Conservation (phyloP, 2,888 invertebrate species). For the Sarcophaga carnaria region DNA sequence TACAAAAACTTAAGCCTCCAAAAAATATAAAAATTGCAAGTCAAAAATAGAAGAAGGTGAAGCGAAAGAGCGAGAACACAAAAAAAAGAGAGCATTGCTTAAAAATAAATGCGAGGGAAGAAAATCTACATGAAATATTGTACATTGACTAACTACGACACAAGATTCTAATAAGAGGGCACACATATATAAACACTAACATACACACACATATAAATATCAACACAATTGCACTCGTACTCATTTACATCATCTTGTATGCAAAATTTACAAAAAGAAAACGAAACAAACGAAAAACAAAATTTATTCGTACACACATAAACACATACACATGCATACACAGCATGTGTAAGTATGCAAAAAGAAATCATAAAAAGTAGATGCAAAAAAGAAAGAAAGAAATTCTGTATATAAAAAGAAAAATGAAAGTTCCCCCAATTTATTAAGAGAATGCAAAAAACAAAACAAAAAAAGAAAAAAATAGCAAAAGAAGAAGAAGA, state of each 20-base stretch:
- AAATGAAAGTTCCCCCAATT: constrained; percentile 80
- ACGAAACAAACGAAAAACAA: not conserved
- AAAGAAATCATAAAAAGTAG: constrained; percentile 57
- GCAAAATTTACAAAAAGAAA: constrained; percentile 51
- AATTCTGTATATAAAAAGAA: constrained; percentile 71
- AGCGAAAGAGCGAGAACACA: not conserved
- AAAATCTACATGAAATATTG: constrained; percentile 31
- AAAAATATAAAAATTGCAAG: constrained; percentile 36
- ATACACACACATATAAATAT: not conserved
- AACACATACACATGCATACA: constrained; percentile 18
- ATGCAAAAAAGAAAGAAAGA: constrained; percentile 52
- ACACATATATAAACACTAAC: not conserved
- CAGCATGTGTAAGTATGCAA: constrained; percentile 13
- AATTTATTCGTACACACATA: constrained; percentile 10
- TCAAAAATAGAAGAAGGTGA: constrained; percentile 3
- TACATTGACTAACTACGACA: constrained; percentile 37
- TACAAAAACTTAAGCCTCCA: constrained; percentile 57
- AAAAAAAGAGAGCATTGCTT: constrained; percentile 26
- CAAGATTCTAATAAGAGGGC: constrained; percentile 49
- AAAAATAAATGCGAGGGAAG: constrained; percentile 46
- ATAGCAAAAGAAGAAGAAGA: constrained; percentile 14
- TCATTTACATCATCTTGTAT: constrained; percentile 40
- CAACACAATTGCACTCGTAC: constrained; percentile 31
- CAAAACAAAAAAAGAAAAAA: constrained; percentile 3
- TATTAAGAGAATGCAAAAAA: constrained; percentile 72